These are phyloP conservation scores for Papilio polytes DNA, from an alignment of 1,140 invertebrate genomes.

Conservation along the genomic window DNA sequence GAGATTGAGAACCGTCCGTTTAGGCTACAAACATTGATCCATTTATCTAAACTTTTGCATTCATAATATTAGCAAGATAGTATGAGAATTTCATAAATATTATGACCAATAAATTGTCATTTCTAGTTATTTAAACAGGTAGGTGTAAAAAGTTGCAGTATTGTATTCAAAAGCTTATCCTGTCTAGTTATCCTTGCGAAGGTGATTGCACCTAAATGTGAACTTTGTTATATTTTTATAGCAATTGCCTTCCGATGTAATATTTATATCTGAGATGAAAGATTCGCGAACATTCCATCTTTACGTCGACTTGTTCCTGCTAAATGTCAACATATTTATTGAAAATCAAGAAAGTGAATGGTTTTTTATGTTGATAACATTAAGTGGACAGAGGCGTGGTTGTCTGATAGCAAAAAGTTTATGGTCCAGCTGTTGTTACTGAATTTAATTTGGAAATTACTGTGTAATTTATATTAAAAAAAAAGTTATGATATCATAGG, in stretches of 20 bases:
- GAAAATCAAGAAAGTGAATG: constrained; percentile 20
- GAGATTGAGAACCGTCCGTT: too few species aligned
- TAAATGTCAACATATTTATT: constrained; percentile 39
- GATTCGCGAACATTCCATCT: constrained; percentile 36
- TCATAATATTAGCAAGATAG: too few species aligned
- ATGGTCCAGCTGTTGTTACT: neutral
- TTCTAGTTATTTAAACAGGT: too few species aligned
- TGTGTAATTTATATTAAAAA: neutral
- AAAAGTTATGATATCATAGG: neutral
- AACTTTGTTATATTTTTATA: constrained; percentile 19
- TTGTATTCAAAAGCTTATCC: neutral
- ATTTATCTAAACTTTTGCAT: too few species aligned
- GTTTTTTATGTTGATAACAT: constrained; percentile 27
- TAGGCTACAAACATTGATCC: too few species aligned
- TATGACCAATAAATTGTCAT: too few species aligned
- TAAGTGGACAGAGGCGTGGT: constrained; percentile 9
- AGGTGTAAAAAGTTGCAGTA: neutral
- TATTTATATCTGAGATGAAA: constrained; percentile 29
- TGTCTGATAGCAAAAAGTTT: neutral
- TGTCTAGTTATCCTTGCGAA: constrained; percentile 28
- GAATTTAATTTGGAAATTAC: neutral
- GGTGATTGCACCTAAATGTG: constrained; percentile 31
- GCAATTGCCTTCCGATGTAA: neutral
- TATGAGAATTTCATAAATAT: too few species aligned
- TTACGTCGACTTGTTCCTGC: constrained; percentile 1